phyloP scores from a whole-genome alignment of 2,888 invertebrate species.

The Lepeophtheirus nordmannii region DNA sequence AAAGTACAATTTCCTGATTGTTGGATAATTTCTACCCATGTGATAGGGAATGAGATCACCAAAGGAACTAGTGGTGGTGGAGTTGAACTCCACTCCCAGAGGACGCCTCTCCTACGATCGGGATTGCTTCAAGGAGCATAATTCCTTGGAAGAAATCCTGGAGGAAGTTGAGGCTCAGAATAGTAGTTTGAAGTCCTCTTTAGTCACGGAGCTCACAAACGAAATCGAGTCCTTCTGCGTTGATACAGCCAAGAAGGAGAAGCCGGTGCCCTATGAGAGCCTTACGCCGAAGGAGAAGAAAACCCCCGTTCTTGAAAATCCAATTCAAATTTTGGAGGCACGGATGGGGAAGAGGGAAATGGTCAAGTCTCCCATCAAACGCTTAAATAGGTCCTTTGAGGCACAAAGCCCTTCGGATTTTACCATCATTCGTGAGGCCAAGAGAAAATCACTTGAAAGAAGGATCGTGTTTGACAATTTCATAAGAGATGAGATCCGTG shows the following conservation, averaged over 20 bases:
- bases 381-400: background rate
- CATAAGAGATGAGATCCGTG: background rate
- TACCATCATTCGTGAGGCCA: background rate
- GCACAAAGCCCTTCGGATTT: background rate
- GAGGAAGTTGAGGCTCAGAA: slow-evolving; percentile 5
- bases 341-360: too few species aligned
- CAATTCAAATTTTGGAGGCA: too few species aligned
- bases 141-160: background rate
- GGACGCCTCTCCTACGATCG: slow-evolving; percentile 13
- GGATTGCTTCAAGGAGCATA: background rate
- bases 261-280: too few species aligned
- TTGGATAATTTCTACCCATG: too few species aligned
- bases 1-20: too few species aligned
- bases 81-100: slow-evolving; percentile 12
- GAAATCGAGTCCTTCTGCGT: too few species aligned
- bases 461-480: background rate
- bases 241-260: too few species aligned
- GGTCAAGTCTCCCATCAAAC: too few species aligned
- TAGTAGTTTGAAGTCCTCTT: background rate
- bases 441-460: background rate
- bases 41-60: background rate
- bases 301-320: too few species aligned
- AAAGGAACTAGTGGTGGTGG: background rate
- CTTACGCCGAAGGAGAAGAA: too few species aligned
- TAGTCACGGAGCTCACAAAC: background rate